Evolutionary conservation across 2,888 invertebrate species (phyloP), one percentile per base, ranked within the genome.

Genomic region (Crepidodera aurea): DNA sequence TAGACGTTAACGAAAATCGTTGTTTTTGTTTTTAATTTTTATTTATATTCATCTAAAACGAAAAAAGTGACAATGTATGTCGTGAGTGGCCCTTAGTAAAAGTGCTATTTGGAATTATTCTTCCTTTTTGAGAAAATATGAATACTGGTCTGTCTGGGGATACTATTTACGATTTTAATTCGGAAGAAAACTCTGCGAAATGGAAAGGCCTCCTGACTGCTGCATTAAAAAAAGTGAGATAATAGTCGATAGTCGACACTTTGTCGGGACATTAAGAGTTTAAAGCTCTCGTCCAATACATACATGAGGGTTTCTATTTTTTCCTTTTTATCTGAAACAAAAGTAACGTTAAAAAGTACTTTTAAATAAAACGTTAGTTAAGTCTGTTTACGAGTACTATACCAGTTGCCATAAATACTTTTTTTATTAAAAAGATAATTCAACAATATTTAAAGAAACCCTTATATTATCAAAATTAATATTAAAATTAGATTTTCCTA

Each of bases 161-260:
- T 78, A 81, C 80, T 71, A 80, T 82, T 76, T 93, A 92, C 84
- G 93, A 95, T 85, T 95, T 94, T 83, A 88, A 89, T 80, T 92
- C 92, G 81, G 90, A 90, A 78, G 94, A 94, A 82, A 95, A 94
- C 84, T 88, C 88, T 74, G 87, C 88, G 73, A 95, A 95, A 87
- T 97, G 96, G 96, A 92, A 90, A 79, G 94, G 95, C 69, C 85
- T 96, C 70, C 92, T 97, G 82, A 89, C 93, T 78, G 89, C 87
- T 77, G 90, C 95, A 51, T 86, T 97, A 76, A 90, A 90, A 82
- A 93, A 93, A 90, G 95, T 95, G 83, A 81, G 74, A 70, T 51
- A 18, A 19, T 40, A 40, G 40, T 15, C 34, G 37, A 42, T 61
- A 44, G 15, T 46, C 15, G 22, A 18, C 40, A 57, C 22, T 34